These are phyloP conservation scores for Urechis unicinctus DNA, from an alignment of 2,888 invertebrate genomes.

Conservation along the genomic window DNA sequence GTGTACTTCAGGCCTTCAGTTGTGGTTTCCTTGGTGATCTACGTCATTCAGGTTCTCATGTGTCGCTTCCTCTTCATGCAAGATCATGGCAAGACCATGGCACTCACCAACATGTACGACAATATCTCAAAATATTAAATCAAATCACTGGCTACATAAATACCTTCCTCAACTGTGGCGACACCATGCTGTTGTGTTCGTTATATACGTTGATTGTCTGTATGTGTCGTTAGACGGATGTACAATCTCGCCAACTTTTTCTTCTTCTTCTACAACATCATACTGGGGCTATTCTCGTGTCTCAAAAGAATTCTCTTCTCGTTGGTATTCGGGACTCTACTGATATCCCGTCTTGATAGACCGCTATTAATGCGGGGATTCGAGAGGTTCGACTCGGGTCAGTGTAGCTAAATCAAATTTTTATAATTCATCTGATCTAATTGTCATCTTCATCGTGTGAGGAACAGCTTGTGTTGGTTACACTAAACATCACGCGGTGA, in stretches of 20 bases:
- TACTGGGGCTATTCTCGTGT: constrained; percentile 25
- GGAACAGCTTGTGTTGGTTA: too few relatives aligned
- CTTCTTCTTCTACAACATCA: constrained; percentile 29
- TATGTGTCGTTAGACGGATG: constrained; percentile 20
- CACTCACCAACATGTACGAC: constrained; percentile 21
- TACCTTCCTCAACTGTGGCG: too few relatives aligned
- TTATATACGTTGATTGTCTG: background rate
- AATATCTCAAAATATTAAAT: background rate
- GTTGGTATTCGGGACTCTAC: constrained; percentile 20
- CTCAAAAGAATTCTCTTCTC: constrained; percentile 22
- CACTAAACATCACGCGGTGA: background rate
- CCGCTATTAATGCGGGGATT: constrained; percentile 26
- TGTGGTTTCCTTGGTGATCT: constrained; percentile 11
- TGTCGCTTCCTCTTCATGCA: constrained; percentile 14
- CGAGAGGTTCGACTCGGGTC: constrained; percentile 28
- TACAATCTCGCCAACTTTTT: constrained; percentile 27
- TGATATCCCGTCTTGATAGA: constrained; percentile 25
- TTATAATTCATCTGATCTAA: too few relatives aligned
- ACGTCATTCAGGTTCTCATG: constrained; percentile 12
- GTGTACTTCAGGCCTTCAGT: constrained; percentile 21
- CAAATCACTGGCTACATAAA: background rate
- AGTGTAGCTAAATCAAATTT: background rate
- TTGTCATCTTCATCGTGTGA: too few relatives aligned
- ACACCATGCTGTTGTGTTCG: too few relatives aligned
- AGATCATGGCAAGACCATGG: constrained; percentile 11